phyloP scores from a whole-genome alignment of 2,113 vertebrate genomes.

The Tyto alba region DNA sequence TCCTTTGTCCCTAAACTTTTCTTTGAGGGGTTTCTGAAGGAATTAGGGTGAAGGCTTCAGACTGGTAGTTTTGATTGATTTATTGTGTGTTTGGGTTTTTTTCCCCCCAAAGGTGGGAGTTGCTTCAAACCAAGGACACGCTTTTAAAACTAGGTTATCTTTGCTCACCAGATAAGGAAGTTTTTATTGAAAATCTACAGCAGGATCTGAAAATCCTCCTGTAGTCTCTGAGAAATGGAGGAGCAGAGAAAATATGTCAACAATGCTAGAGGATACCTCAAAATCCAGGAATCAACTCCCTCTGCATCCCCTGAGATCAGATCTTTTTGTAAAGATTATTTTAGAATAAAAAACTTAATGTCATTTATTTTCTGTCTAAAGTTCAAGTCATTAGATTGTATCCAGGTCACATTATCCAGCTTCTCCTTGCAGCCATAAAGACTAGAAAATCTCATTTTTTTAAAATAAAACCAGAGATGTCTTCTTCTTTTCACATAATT shows the following conservation, averaged over 20 bases:
- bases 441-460: background rate
- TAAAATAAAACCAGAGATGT: background rate
- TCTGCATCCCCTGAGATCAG: background rate
- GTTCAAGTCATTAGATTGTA: background rate
- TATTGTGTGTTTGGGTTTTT: no score
- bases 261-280: background rate
- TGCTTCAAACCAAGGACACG: background rate
- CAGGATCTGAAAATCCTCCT: background rate
- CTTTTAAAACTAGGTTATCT: background rate
- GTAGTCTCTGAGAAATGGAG: no score
- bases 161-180: background rate
- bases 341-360: background rate
- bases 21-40: background rate
- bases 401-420: background rate
- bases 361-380: background rate
- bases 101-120: background rate
- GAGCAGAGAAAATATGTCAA: background rate
- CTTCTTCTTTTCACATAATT: background rate
- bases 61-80: background rate
- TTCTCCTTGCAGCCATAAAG: background rate
- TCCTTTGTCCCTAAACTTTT: background rate
- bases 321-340: background rate
- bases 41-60: background rate
- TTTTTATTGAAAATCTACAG: background rate
- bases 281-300: background rate